Evolutionary conservation across 2,888 invertebrate genomes (phyloP), one percentile per base, ranked within the genome.

Genomic region (Nomada goodeniana): DNA sequence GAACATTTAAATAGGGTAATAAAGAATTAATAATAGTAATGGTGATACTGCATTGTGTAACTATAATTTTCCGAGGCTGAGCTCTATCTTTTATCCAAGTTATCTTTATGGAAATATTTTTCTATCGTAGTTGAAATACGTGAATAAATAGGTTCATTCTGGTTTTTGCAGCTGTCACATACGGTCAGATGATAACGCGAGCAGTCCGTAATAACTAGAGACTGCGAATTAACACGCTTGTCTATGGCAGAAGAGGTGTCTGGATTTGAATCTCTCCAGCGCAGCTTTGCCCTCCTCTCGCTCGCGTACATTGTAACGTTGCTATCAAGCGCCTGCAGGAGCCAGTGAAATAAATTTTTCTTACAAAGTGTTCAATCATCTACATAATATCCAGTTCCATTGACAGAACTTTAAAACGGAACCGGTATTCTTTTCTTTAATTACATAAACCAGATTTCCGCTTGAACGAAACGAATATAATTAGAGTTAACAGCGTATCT

Each of bases 141-240:
- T 29, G 50, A 63, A 42, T 47, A 50, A 50, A 10, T 15, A 65
- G 9, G 15, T 1, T 44, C 42, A 2, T 13, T 47, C 18, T 13
- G 20, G 29, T 73, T 65, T 73, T 65, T 73, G 18, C 36, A 29
- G 15, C 29, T 47, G 55, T 29, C 73, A 20, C 55, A 53, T 65
- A 57, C 44, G 73, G 29, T 2, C 29, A 55, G 53, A 57, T 44
- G 55, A 73, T 73, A 65, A 65, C 73, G n/a, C 20, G 44, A 29
- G 44, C 65, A 15, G 23, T 44, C 44, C 65, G n/a, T 55, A 53
- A 53, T 20, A 73, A 29, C 55, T 2, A 11, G 44, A n/a, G 44
- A 72, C 59, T 70, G 47, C 13, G 64, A 73, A 55, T 65, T 73
- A 65, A 65, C 55, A 65, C 73, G 73, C 29, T 73, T 73, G 73